Conservation (phyloP, 2,113 vertebrate species). For the Regulus satrapa region DNA sequence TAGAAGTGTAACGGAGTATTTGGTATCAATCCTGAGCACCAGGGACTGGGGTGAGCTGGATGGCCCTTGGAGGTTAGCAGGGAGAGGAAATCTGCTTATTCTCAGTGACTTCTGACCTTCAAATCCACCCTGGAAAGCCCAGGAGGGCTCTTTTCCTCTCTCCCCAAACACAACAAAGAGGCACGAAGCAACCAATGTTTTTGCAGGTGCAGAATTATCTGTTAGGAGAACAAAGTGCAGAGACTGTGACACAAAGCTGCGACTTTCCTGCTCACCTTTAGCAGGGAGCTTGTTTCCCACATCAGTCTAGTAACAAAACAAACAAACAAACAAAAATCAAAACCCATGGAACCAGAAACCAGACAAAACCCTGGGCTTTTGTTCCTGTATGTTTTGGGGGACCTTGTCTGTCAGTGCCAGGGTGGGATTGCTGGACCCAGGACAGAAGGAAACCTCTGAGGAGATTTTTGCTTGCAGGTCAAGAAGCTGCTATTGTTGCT, state of each 20-base stretch:
- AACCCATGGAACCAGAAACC: not conserved
- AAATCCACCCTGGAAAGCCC: not conserved
- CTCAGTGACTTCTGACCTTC: not conserved
- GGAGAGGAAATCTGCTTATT: slow-evolving; percentile 7
- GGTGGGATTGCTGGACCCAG: not conserved
- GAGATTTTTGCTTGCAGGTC: not conserved
- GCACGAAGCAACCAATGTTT: not conserved
- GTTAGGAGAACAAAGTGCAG: not conserved
- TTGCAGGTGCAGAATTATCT: slow-evolving; percentile 46
- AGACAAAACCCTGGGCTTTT: not conserved
- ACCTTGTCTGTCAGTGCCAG: not conserved
- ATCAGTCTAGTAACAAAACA: not conserved
- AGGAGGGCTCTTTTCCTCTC: not conserved
- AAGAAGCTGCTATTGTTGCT: not conserved
- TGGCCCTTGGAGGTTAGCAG: not conserved
- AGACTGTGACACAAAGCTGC: not conserved
- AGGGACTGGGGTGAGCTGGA: not conserved
- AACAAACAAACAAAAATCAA: not conserved
- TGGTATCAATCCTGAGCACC: not conserved
- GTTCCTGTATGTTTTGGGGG: not conserved
- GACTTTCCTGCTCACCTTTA: not conserved
- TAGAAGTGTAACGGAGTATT: accelerated
- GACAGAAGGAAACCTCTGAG: not conserved
- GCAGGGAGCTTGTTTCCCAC: not conserved
- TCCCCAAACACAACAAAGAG: not conserved